phyloP scores from a whole-genome alignment of 2,113 vertebrate genomes.

The Phoenicopterus ruber region DNA sequence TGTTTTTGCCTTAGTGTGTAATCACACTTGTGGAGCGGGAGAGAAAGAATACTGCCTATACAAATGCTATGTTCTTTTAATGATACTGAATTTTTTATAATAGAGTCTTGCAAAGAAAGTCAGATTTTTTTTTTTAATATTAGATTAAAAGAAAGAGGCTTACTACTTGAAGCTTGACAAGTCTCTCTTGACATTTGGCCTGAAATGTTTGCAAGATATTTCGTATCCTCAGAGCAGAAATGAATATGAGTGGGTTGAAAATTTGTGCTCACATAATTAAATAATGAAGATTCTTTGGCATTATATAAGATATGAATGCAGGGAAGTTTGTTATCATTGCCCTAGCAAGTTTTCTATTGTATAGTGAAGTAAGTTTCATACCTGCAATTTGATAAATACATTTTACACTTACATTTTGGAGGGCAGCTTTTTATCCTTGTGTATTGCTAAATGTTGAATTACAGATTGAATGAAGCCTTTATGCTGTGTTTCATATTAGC shows the following conservation, averaged over 20 bases:
- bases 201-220: constrained; percentile 5
- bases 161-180: neutral
- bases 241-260: constrained; percentile 14
- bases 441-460: neutral
- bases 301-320: neutral
- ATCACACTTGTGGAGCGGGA: neutral
- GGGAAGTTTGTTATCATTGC: neutral
- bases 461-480: neutral
- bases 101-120: neutral
- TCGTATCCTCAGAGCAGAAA: constrained; percentile 15
- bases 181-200: constrained; percentile 18
- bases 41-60: neutral
- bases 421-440: neutral
- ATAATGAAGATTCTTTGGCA: constrained; percentile 8
- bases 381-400: neutral
- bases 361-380: neutral
- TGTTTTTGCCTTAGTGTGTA: neutral
- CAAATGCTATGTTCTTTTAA: neutral
- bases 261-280: constrained; percentile 25
- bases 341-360: neutral
- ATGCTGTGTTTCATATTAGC: neutral
- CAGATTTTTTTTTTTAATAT: neutral
- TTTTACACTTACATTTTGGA: neutral
- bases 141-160: neutral
- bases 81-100: neutral